Evolutionary conservation across 2,113 vertebrate genomes (phyloP), one percentile per base, ranked within the genome.

Genomic region (Marmota monax): DNA sequence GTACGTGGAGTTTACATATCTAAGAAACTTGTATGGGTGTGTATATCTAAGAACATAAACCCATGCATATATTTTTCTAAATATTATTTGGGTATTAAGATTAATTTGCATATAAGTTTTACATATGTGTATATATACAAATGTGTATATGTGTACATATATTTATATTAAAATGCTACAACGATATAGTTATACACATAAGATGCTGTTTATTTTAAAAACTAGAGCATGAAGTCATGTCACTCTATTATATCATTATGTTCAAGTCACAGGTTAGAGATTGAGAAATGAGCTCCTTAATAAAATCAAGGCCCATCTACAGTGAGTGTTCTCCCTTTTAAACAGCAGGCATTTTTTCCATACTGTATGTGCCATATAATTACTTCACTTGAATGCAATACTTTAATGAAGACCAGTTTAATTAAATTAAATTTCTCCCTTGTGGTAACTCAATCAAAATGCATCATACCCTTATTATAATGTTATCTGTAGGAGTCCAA

Each of bases 361-460:
- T 98, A 98, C 94, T 97, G 96, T 97, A 98, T 95, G 79, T 97
- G 95, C 92, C 97, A 98, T 98, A 98, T 98, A 98, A 99, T 98
- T 98, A 99, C 98, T 98, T 98, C 96, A 98, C 88, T 98, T 98
- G 96, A 98, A 96, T 98, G 97, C 97, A 98, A 98, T 99, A 98
- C 97, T 98, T 98, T 98, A 99, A 98, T 99, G 98, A 99, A 99
- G 97, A 98, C 90, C 96, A 98, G 96, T 98, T 98, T 98, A 99
- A 99, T 99, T 99, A 99, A 98, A 99, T 99, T 98, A 99, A 98
- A 98, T 98, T 98, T 98, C 96, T 98, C 98, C 98, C 98, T 95
- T 97, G 98, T 98, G 99, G 98, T 98, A 98, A 98, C 96, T 99
- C 97, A 98, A 99, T 98, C 98, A 98, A 98, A 99, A 99, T 98